These are phyloP conservation scores for Bombus breviceps DNA, from an alignment of 1,140 invertebrate species.

Conservation along the genomic window DNA sequence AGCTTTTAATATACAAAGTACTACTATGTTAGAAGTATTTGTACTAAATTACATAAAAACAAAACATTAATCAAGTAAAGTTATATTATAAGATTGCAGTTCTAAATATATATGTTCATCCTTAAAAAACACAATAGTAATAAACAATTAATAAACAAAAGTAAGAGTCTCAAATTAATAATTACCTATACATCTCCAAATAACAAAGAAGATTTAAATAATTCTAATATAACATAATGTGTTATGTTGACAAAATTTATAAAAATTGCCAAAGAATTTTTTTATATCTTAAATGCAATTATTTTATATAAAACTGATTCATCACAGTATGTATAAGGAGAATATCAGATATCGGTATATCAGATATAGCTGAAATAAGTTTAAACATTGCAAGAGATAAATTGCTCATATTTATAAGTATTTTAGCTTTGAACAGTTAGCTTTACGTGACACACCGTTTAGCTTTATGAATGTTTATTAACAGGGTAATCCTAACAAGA, in stretches of 20 bases:
- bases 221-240: neutral
- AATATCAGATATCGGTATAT: neutral
- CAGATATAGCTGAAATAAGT: slow-evolving; percentile 5
- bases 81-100: too few species aligned
- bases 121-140: neutral
- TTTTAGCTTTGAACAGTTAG: too few species aligned
- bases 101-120: neutral
- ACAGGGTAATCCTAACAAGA: neutral
- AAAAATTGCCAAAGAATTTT: neutral
- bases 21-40: neutral
- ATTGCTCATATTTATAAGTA: slow-evolving; percentile 10
- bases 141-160: neutral
- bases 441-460: neutral
- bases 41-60: neutral
- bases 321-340: neutral
- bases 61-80: neutral
- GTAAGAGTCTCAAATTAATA: neutral
- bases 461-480: neutral
- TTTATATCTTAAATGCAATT: neutral
- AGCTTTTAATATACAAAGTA: neutral
- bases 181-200: neutral
- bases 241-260: neutral
- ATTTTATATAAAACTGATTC: neutral
- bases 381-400: neutral
- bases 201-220: neutral